A percentile compares a stretch with the other conserved stretches of the same genome.
Conservation (phyloP, 2,797 vertebrate species). For the Acanthurus leucopareius region DNA sequence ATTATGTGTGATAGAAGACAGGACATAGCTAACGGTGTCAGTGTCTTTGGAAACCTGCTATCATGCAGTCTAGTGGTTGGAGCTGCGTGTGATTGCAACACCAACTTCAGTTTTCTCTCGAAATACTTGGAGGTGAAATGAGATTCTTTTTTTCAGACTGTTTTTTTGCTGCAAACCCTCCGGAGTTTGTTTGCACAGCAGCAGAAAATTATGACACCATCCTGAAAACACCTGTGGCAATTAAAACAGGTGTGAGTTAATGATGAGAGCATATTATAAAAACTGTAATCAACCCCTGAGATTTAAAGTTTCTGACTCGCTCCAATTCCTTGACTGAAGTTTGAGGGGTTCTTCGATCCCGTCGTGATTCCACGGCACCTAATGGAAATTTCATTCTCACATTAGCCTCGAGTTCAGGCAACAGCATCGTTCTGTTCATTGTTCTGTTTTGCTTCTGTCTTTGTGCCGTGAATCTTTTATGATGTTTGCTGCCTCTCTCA, state of each 20-base stretch:
- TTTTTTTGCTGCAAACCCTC: too few species aligned
- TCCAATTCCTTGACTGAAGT: not conserved
- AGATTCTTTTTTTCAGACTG: too few species aligned
- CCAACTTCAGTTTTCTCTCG: not conserved
- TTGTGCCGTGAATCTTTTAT: conserved; percentile 1
- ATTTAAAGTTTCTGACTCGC: too few species aligned
- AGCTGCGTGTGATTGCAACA: not conserved
- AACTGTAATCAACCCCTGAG: not conserved
- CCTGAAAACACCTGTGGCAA: too few species aligned
- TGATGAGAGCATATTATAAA: too few species aligned
- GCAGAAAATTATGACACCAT: too few species aligned
- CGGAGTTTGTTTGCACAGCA: too few species aligned
- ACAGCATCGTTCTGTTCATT: not conserved
- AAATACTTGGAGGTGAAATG: too few species aligned
- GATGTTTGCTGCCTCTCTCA: not conserved
- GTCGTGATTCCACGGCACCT: not conserved
- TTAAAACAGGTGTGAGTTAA: not conserved
- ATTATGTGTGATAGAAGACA: not conserved
- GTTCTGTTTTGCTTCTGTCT: not conserved
- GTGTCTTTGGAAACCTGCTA: not conserved
- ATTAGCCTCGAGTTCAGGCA: not conserved
- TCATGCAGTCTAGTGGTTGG: not conserved
- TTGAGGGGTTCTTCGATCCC: not conserved
- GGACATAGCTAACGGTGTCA: too few species aligned
- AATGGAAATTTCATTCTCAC: not conserved